Evolutionary conservation across 2,797 vertebrate genomes (phyloP).

Genomic region (Taenioides sp.): DNA sequence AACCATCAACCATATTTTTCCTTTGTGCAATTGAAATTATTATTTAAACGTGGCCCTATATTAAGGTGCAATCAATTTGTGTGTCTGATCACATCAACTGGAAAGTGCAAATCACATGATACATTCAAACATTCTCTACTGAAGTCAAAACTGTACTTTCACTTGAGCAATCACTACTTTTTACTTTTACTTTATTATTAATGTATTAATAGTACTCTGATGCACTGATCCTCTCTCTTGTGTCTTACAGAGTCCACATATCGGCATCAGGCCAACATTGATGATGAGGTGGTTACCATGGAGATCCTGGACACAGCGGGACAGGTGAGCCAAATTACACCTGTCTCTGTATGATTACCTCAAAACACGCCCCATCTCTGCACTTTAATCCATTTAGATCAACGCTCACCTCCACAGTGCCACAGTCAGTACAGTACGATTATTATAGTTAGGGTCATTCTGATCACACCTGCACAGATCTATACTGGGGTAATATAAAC

Average conservation of each 20-base stretch:
- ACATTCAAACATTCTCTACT: too few species aligned
- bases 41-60: not conserved
- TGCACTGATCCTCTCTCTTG: slow-evolving; percentile 25
- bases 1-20: not conserved
- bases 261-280: slow-evolving; percentile 93
- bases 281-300: slow-evolving; percentile 95
- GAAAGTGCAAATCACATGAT: not conserved
- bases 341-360: not conserved
- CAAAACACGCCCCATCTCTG: not conserved
- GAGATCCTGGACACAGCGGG: slow-evolving; percentile 97
- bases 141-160: too few species aligned
- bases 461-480: slow-evolving; percentile 24
- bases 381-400: slow-evolving; percentile 1
- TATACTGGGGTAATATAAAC: not conserved
- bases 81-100: not conserved
- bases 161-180: too few species aligned
- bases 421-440: slow-evolving; percentile 8
- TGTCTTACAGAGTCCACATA: slow-evolving; percentile 90
- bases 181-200: not conserved
- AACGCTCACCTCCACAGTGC: slow-evolving; percentile 30
- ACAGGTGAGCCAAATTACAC: slow-evolving; percentile 80
- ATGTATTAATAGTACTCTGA: not conserved
- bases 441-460: slow-evolving; percentile 18
- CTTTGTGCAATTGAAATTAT: not conserved
- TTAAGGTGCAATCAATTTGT: not conserved